Evolutionary conservation across 2,888 invertebrate genomes (phyloP), one percentile per base, ranked within the genome.

Genomic region (Synergus gifuensis): DNA sequence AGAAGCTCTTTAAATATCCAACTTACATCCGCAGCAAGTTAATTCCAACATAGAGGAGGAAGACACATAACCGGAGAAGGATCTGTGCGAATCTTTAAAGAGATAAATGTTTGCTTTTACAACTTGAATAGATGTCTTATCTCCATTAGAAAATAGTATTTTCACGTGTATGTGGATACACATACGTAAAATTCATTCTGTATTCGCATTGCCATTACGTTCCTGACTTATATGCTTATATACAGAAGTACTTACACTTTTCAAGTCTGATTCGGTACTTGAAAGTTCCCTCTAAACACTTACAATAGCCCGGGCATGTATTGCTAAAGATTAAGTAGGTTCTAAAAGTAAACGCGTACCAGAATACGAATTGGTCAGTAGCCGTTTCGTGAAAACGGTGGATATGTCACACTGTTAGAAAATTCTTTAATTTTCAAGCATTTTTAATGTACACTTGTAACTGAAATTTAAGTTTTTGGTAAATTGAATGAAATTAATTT

Each of bases 181-280:
- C 40, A 67, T 18, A 16, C 18, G n/a, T 28, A 28, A 69, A n/a
- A 46, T 69, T 49, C 46, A 69, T 46, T 12, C 12, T 73, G 2
- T 73, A 22, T 73, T 46, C 46, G 8, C 73, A 44, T 9, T 12
- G n/a, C 28, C 9, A 49, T 28, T 16, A 36, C 9, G 16, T 28
- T 73, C 44, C 36, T 40, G 5, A 42, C 64, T n/a, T 28, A 28
- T n/a, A n/a, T n/a, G 18, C 14, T n/a, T 28, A 28, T n/a, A n/a
- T n/a, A 49, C 14, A 54, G 73, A 73, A 73, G 7, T 73, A 54
- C 44, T 44, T 73, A 46, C 81, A 81, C 83, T 83, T 81, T 84
- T 83, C 81, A 85, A 84, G 83, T 81, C 82, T 81, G 81, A 80
- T 82, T 84, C 82, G 80, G 81, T 81, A 82, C 80, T 82, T 81